Evolutionary conservation across 2,888 invertebrate genomes (phyloP), one percentile per base, ranked within the genome.

Genomic region (Lasioglossum lativentre): DNA sequence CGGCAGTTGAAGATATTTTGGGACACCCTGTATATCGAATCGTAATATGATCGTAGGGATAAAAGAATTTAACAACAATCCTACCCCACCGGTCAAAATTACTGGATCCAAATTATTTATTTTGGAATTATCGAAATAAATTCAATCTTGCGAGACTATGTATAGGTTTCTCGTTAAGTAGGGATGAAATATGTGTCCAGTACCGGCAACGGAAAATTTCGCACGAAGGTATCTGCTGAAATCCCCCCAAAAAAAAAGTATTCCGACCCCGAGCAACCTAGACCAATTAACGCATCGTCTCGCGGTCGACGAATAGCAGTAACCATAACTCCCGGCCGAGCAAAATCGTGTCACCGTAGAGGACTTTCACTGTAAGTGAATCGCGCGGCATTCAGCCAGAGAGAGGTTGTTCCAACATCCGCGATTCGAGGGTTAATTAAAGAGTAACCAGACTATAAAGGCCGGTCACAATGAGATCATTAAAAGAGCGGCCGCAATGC

Each of bases 381-480:
- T 30, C 63, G 63, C 63, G 63, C 63, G 63, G 63, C 34, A 38
- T 45, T 52, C 66, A 66, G 75, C n/a, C 42, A n/a, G n/a, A n/a
- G 34, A 34, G 75, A 76, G 52, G 59, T 75, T 63, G 70, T 42
- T 52, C 80, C n/a, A 38, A 38, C 70, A 70, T 70, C 70, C 70
- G 40, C 68, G 68, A 68, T 38, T 68, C 68, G 68, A 68, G 38
- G 68, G 70, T 79, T 76, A 85, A 82, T 83, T 85, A 66, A 78
- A 63, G 52, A 72, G 59, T 68, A 70, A 70, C 38, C 70, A 70
- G 70, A 70, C 40, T 71, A 40, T 52, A 71, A 45, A 34, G 52
- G 19, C 56, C 40, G 40, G 40, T 88, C 86, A 83, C 87, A 86
- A 88, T 86, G 83, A 85, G 85, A 87, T 86, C 79, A 66, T 88